Base-by-base conservation (phyloP, 2,888 invertebrate species). In the Aspidapion aeneum region DNA sequence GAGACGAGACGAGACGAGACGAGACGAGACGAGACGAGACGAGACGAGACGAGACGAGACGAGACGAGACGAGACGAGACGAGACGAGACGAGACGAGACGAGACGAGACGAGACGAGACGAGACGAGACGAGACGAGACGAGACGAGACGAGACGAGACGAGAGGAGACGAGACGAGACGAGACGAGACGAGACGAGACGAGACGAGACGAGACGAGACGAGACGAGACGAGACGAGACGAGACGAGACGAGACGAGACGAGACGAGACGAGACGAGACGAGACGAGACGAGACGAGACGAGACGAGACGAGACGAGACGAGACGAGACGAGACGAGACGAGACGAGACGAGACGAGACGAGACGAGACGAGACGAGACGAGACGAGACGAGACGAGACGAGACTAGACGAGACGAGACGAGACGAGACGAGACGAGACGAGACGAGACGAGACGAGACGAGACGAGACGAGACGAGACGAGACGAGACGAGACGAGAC, bases 101-200 rank as follows among this genome's bases (percentile, higher is more conserved):
- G 2, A 55, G 61, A 58, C 61, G 48, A 57, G 56, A 58, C 61
- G 7, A 57, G 61, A 58, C 55, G 49, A 50, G 58, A 49, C 54
- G 21, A 49, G 62, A 60, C 57, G 51, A 58, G 58, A 60, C 57
- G 21, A 58, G 62, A 50, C 57, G 49, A 58, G 58, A 49, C 54
- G 21, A 58, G 62, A 60, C 57, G 58, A 58, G 58, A 60, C 57
- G 20, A 58, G 62, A 60, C 57, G 49, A 58, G 58, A 60, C 57
- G 20, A 58, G 62, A 50, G 50, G 58, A 58, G 58, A 60, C 57
- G 49, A 49, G 61, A 61, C 55, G 57, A 22, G 61, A 61, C 55
- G 22, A 58, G 61, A 60, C 48, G 49, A 58, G 61, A 60, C 48
- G 18, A 49, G 62, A 60, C 20, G 58, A 58, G 58, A 60, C 57